Conservation (phyloP, 2,113 vertebrate species). For the Albula glossodonta region DNA sequence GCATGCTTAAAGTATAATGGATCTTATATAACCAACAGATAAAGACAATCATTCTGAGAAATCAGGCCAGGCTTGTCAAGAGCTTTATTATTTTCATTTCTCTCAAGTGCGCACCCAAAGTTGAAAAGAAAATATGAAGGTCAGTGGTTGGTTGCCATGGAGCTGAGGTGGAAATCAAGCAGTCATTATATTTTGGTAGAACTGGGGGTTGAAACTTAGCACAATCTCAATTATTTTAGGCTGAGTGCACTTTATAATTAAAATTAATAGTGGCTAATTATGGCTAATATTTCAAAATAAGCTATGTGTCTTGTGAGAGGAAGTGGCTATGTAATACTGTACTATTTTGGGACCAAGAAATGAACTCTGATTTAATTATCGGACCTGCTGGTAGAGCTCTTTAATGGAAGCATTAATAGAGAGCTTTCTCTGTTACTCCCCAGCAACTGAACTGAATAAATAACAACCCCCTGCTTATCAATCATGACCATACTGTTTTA, state of each 20-base stretch:
- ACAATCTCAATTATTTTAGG: conserved; percentile 38
- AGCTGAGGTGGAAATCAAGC: conserved; percentile 10
- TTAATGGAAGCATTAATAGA: conserved; percentile 54
- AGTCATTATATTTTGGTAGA: conserved; percentile 11
- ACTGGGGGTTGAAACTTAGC: conserved; percentile 11
- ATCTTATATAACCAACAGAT: conserved; percentile 2
- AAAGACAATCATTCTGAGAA: conserved; percentile 5
- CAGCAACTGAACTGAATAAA: background rate
- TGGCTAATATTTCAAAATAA: conserved; percentile 69
- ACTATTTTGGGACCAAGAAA: conserved; percentile 66
- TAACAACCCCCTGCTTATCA: conserved; percentile 33
- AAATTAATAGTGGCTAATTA: conserved; percentile 70
- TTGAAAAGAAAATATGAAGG: conserved; percentile 33
- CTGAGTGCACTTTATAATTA: conserved; percentile 53
- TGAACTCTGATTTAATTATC: conserved; percentile 71
- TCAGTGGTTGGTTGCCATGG: conserved; percentile 42
- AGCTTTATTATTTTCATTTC: conserved; percentile 28
- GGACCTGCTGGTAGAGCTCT: conserved; percentile 43
- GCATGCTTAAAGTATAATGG: background rate
- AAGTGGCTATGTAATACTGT: conserved; percentile 58
- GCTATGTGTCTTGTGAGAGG: conserved; percentile 59
- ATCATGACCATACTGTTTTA: conserved; percentile 7
- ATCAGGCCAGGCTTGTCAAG: conserved; percentile 16
- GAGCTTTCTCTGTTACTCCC: conserved; percentile 29
- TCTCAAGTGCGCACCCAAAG: conserved; percentile 15